phyloP scores from a whole-genome alignment of 1,140 invertebrate genomes.

The Eufriesea mexicana region DNA sequence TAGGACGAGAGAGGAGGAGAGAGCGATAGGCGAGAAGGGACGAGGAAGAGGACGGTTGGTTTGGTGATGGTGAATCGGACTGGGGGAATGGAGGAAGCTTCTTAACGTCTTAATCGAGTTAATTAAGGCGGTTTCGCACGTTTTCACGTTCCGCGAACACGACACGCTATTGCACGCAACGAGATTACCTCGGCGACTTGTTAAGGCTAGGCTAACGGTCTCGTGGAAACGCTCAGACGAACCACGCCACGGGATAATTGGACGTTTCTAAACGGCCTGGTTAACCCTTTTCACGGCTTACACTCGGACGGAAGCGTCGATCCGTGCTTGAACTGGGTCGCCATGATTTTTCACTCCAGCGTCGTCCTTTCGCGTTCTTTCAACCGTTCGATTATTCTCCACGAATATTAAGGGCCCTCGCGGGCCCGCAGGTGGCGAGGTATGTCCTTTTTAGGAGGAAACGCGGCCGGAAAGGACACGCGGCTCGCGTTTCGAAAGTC shows the following conservation, averaged over 20 bases:
- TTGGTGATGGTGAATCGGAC: neutral
- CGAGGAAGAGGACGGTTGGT: neutral
- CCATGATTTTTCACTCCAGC: neutral
- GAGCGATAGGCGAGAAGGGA: too few relatives aligned
- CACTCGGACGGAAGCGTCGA: neutral
- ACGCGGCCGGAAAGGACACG: too few relatives aligned
- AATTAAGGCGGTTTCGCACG: conserved; percentile 76
- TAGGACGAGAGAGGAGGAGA: too few relatives aligned
- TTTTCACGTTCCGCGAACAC: conserved; percentile 66
- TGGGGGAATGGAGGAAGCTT: conserved; percentile 3
- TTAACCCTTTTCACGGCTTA: conserved; percentile 24
- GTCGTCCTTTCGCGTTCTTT: too few relatives aligned
- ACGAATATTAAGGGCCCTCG: too few relatives aligned
- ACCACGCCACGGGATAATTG: conserved; percentile 60
- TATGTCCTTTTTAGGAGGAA: too few relatives aligned
- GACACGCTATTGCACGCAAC: conserved; percentile 68
- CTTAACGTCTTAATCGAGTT: conserved; percentile 76
- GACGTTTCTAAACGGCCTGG: conserved; percentile 58
- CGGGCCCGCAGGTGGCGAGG: too few relatives aligned
- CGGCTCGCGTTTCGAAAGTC: too few relatives aligned
- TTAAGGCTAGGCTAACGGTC: conserved; percentile 34
- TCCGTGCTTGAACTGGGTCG: neutral
- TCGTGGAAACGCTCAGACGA: conserved; percentile 48
- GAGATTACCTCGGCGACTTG: conserved; percentile 59
- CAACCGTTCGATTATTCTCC: too few relatives aligned